Base-by-base conservation (phyloP, 2,113 vertebrate species). In the Tonatia bakeri region DNA sequence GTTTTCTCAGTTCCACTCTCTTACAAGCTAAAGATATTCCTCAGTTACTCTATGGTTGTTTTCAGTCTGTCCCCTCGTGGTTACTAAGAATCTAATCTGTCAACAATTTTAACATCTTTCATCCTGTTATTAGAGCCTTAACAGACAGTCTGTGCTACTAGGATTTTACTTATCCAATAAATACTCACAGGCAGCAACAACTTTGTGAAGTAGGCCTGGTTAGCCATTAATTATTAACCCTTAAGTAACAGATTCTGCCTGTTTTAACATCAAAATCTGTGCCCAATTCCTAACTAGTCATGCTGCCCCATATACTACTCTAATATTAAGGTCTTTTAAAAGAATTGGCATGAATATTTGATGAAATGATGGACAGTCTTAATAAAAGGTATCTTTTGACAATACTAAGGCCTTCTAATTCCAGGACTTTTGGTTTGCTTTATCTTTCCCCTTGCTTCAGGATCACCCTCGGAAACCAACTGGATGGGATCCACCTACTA, bases 381-480 rank as follows among this genome's bases (percentile, higher is more conserved):
- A 86, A 89, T 59, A 86, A 89, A 93, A 87, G 11, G 10, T 50
- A 84, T 75, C 38, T 56, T 93, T 96, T 95, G 94, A 86, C 26
- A 96, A 20, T 92, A 75, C 92, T 67, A 96, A 95, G 24, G 72
- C 15, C 72, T 82, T 95, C 83, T 96, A 94, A 86, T 87, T 95
- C 40, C 38, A 91, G 17, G 33, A 94, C 79, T 94, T 95, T 52
- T 94, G 84, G 31, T 84, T 97, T 95, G n/a, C 28, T 45, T 15
- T 33, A n/a, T 67, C 86, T 65, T 75, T 31, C 64, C 59, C 26
- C 24, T 96, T 90, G 40, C 82, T 97, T 96, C 81, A 99, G 99
- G 99, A 98, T 99, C 83, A 99, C 99, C 5, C 98, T 99, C 16
- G 99, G 99, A 92, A 99, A 99, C 97, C 99, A 99, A 98, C 97